Evolutionary conservation across 1,140 invertebrate species (phyloP).

Genomic region (Globodera rostochiensis): DNA sequence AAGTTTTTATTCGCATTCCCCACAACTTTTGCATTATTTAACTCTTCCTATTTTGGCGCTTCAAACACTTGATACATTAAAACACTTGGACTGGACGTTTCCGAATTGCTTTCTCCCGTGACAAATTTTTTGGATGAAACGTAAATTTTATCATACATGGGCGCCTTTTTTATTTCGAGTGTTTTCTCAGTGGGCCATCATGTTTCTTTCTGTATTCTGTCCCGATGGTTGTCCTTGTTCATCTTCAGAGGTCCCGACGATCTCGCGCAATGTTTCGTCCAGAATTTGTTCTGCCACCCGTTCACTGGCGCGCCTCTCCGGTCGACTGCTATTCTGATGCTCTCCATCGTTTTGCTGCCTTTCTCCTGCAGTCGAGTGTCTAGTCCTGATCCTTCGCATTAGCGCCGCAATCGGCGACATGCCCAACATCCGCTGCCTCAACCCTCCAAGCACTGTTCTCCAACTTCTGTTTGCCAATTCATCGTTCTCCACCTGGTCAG

Average conservation of each 20-base stretch:
- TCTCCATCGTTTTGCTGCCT: background rate
- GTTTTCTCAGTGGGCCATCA: background rate
- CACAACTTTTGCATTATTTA: too few relatives aligned
- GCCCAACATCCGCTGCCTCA: background rate
- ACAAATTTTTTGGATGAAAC: too few relatives aligned
- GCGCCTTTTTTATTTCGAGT: background rate
- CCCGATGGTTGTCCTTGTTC: background rate
- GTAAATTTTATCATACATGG: background rate
- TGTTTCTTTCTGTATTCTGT: background rate
- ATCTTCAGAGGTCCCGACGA: background rate
- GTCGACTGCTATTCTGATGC: background rate
- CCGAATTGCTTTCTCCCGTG: background rate
- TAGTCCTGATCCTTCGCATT: background rate
- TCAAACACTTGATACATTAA: background rate
- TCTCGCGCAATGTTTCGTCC: constrained; percentile 29
- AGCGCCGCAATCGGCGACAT: background rate
- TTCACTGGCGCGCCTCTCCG: constrained; percentile 8
- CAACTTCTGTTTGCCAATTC: background rate
- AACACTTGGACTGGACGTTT: background rate
- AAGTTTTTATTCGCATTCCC: background rate
- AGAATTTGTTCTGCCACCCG: constrained; percentile 37
- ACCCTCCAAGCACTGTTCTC: background rate
- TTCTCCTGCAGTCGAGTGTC: background rate
- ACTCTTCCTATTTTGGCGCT: background rate
- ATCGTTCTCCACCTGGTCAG: background rate